Conservation (phyloP, 2,797 vertebrate genomes). For the Megaceryle alcyon region DNA sequence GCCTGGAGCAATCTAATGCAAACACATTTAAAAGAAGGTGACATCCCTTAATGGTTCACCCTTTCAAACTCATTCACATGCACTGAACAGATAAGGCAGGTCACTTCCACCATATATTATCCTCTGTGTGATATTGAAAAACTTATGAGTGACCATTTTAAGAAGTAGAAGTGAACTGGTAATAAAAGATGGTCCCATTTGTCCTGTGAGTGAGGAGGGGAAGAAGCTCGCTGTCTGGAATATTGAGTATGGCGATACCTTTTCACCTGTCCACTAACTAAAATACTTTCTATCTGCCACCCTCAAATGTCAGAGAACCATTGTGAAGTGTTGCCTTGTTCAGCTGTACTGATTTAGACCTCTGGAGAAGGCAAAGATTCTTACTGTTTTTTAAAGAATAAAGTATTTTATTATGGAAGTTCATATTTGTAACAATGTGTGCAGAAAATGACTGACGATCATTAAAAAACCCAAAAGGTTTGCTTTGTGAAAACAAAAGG, state of each 20-base stretch:
- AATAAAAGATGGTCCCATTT: background rate
- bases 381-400: conserved; percentile 10
- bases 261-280: background rate
- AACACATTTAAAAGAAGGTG: background rate
- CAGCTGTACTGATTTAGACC: background rate
- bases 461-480: background rate
- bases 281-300: background rate
- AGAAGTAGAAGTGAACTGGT: background rate
- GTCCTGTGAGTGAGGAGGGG: background rate
- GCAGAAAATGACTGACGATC: background rate
- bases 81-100: background rate
- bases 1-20: background rate
- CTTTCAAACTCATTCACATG: background rate
- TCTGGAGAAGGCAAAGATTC: background rate
- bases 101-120: background rate
- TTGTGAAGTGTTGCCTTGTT: background rate
- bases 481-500: background rate
- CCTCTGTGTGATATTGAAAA: background rate
- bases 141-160: background rate
- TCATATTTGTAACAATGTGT: background rate
- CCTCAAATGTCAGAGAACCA: background rate
- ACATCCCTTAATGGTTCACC: background rate
- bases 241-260: background rate
- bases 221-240: background rate
- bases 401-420: conserved; percentile 43